Percentiles rank a stretch among this genome's conserved stretches.
Conservation (phyloP, 2,797 vertebrate genomes). For the Otolemur crassicaudatus region DNA sequence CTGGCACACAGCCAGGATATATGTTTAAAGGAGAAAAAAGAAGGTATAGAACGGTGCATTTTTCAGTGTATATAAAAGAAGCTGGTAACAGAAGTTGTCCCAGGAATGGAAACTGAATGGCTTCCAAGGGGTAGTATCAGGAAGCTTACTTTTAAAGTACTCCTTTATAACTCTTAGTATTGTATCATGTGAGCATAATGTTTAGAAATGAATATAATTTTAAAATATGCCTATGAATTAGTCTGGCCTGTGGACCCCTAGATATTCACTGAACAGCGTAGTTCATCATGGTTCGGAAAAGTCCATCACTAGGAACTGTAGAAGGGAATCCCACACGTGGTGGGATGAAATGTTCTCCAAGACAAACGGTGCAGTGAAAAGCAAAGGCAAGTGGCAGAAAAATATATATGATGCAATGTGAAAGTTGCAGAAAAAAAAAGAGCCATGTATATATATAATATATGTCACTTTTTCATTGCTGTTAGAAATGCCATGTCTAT, state of each 20-base stretch:
- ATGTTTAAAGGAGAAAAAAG: background rate
- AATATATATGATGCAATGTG: background rate
- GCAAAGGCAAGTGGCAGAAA: constrained; percentile 35
- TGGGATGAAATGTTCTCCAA: background rate
- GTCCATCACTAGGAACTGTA: background rate
- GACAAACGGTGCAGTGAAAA: background rate
- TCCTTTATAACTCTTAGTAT: background rate
- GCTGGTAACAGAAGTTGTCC: background rate
- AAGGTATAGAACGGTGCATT: background rate
- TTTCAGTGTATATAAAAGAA: background rate
- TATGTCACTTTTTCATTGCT: background rate
- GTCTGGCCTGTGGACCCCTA: background rate
- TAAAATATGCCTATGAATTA: background rate
- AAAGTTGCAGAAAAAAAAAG: background rate
- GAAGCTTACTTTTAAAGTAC: constrained; percentile 26
- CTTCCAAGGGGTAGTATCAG: background rate
- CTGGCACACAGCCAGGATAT: too few species aligned
- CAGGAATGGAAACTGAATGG: background rate
- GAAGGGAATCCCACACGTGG: background rate
- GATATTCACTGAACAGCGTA: background rate
- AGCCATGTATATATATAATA: background rate
- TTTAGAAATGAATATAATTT: constrained; percentile 25
- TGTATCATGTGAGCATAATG: background rate
- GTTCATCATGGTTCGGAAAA: background rate
- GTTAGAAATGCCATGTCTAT: background rate